phyloP scores from a whole-genome alignment of 2,888 invertebrate species.

The Ichneumoninae sp. region DNA sequence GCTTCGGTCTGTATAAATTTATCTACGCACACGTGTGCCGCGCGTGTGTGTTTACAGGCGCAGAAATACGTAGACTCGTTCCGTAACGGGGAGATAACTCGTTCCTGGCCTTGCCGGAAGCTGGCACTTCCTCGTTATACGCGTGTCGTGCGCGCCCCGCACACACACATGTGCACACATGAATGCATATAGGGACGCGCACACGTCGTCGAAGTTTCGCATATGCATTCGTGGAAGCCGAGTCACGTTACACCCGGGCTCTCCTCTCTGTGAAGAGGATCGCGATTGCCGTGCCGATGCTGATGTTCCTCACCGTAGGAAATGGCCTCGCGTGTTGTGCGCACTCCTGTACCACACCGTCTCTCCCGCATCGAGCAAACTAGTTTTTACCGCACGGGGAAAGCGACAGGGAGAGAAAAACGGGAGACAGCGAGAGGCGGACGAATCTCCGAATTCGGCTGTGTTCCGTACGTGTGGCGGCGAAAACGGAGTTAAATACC shows the following conservation, averaged over 20 bases:
- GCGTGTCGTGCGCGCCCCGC: conserved; percentile 55
- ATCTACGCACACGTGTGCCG: conserved; percentile 2
- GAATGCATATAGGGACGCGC: background rate
- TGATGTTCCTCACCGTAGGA: conserved; percentile 55
- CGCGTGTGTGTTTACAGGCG: conserved; percentile 47
- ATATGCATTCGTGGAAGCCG: conserved; percentile 59
- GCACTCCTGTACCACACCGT: conserved; percentile 33
- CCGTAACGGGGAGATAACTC: conserved; percentile 69
- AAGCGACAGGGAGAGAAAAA: conserved; percentile 15
- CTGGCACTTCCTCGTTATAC: conserved; percentile 68
- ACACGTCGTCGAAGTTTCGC: background rate
- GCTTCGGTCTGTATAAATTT: conserved; percentile 11
- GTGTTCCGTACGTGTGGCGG: background rate
- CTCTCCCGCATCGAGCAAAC: conserved; percentile 55
- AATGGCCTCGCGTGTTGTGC: conserved; percentile 54
- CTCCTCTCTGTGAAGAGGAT: conserved; percentile 46
- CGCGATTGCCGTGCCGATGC: conserved; percentile 37
- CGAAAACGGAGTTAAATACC: conserved; percentile 19
- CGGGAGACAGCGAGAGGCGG: background rate
- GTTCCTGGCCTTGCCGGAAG: conserved; percentile 69
- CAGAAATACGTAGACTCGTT: conserved; percentile 66
- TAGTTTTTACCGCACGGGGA: conserved; percentile 63
- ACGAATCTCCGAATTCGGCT: conserved; percentile 43
- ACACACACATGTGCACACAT: background rate
- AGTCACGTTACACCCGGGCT: conserved; percentile 64